Conservation (phyloP, 2,888 invertebrate species). For the Diarsia rubi region DNA sequence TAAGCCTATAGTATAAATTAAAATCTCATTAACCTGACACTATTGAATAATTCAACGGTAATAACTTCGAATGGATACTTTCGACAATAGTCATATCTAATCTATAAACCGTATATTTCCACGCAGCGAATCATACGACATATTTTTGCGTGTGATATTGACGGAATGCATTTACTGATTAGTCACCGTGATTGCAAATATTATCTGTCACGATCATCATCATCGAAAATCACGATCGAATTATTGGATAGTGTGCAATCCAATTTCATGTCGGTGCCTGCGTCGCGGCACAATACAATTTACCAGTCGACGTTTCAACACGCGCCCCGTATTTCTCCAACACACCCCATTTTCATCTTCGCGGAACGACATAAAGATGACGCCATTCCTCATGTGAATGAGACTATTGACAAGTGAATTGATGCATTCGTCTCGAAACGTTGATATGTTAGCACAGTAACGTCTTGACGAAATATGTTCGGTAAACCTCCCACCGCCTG, state of each 20-base stretch:
- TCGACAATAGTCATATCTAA: slow-evolving; percentile 19
- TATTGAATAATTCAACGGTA: slow-evolving; percentile 68
- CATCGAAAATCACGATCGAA: slow-evolving; percentile 84
- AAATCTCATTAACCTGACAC: slow-evolving; percentile 71
- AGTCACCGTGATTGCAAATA: slow-evolving; percentile 49
- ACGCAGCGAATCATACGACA: slow-evolving; percentile 26
- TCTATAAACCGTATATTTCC: slow-evolving; percentile 1
- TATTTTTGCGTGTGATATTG: slow-evolving; percentile 46
- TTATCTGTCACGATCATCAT: slow-evolving; percentile 82
- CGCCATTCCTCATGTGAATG: slow-evolving; percentile 77
- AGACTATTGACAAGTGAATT: slow-evolving; percentile 73
- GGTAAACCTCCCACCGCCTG: slow-evolving; percentile 50
- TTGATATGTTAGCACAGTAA: slow-evolving; percentile 58
- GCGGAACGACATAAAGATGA: slow-evolving; percentile 70
- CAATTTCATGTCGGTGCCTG: slow-evolving; percentile 82
- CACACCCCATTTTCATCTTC: slow-evolving; percentile 80
- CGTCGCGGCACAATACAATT: slow-evolving; percentile 84
- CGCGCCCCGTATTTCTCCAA: slow-evolving; percentile 73
- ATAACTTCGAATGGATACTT: slow-evolving; percentile 31
- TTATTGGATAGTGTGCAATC: slow-evolving; percentile 86
- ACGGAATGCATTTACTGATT: slow-evolving; percentile 44
- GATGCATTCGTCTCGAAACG: slow-evolving; percentile 64
- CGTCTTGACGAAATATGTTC: slow-evolving; percentile 67
- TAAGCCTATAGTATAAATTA: slow-evolving; percentile 69
- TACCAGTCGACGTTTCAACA: slow-evolving; percentile 83